Base-by-base conservation (phyloP, 2,113 vertebrate species). In the Choloepus hoffmanni region DNA sequence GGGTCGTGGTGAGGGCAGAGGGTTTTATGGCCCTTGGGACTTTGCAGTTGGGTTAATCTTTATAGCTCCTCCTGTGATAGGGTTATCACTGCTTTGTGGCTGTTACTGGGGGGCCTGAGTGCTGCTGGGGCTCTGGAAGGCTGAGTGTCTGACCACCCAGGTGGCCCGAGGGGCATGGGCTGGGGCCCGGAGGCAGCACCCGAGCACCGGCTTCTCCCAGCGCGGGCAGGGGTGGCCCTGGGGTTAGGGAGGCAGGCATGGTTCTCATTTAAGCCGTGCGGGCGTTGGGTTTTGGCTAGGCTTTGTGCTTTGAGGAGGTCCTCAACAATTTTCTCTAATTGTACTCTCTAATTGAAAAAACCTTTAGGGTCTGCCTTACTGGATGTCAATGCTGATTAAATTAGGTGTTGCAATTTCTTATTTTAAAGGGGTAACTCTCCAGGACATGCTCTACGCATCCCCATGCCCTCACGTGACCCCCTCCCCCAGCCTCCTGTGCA, bases 271-370 rank as follows among this genome's bases (percentile, higher is more conserved):
- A 43, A 36, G 91, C 85, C 92, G 65, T 63, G 2, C 83, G 81
- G 65, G 94, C 58, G 93, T 36, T 93, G 85, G 78, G 63, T 6
- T 84, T 95, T 84, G 50, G 77, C 87, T 3, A 0, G 53, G 86
- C 53, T 95, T 43, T 36, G 2, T 93, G 72, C 96, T 78, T 76
- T 30, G 94, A 97, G 96, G 97, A 97, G 88, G 96, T 76, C 94
- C 70, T 65, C 68, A 58, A 95, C 73, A 77, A 16, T 97, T 95
- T 96, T 96, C 85, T 86, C 77, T 93, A 92, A 96, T 96, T 98
- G 95, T 97, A 2, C 16, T 92, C 72, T 86, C 43, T 97, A 97
- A 95, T 98, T 96, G 86, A 79, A 98, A 97, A 95, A 91, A 94
- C 8, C 21, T 97, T 91, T 91, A 7, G 63, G 62, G 24, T 63